Evolutionary conservation across 1,140 invertebrate genomes (phyloP).

Genomic region (Geopemphigus sp.): DNA sequence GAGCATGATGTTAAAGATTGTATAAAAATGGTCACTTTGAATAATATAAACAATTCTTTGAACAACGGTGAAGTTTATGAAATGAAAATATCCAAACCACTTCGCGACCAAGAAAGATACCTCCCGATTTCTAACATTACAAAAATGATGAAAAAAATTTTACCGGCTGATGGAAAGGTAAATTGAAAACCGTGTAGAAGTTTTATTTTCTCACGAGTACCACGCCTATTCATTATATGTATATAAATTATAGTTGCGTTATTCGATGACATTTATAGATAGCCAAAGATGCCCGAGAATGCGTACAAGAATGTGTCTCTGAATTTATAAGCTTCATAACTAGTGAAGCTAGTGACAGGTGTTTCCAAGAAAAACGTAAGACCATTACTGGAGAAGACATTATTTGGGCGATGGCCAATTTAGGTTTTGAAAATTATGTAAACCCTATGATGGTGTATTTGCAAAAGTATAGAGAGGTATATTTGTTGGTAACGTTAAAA

Average conservation of each 20-base stretch:
- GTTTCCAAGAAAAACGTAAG: constrained; percentile 96
- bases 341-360: constrained; percentile 94
- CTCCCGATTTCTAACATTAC: constrained; percentile 97
- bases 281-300: constrained; percentile 98
- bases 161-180: constrained; percentile 92
- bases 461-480: constrained; percentile 91
- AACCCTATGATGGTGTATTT: constrained; percentile 94
- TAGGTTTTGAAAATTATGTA: constrained; percentile 98
- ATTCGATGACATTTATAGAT: constrained; percentile 62
- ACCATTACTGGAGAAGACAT: constrained; percentile 99
- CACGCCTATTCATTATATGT: too few relatives aligned
- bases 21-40: constrained; percentile 54
- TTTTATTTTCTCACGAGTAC: not conserved
- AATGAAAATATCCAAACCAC: constrained; percentile 58
- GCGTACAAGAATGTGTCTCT: constrained; percentile 98
- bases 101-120: constrained; percentile 91
- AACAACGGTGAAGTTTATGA: constrained; percentile 57
- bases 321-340: constrained; percentile 99
- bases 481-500: not conserved
- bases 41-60: constrained; percentile 73
- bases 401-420: constrained; percentile 90
- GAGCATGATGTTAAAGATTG: constrained; percentile 24
- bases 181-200: not conserved
- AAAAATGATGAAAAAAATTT: constrained; percentile 97
- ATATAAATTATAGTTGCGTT: too few relatives aligned